phyloP scores from a whole-genome alignment of 2,888 invertebrate genomes.

The Clunio marinus region DNA sequence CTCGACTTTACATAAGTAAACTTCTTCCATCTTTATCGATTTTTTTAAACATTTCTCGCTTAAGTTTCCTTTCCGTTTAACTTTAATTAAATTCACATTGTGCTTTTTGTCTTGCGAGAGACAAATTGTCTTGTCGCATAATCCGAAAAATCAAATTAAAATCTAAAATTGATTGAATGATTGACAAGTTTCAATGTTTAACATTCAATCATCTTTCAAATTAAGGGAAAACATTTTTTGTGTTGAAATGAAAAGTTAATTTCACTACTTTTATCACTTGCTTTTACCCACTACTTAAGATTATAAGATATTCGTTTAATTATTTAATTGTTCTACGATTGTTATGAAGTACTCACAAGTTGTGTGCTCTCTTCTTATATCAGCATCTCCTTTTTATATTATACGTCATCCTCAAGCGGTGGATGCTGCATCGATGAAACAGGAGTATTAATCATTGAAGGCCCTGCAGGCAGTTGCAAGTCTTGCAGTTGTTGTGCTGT shows the following conservation, averaged over 20 bases:
- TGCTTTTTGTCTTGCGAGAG: conserved; percentile 4
- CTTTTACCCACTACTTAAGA: too few species aligned
- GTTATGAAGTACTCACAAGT: not conserved
- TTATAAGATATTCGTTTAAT: too few species aligned
- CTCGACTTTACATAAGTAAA: not conserved
- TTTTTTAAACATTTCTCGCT: not conserved
- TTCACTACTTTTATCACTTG: not conserved
- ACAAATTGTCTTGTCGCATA: not conserved
- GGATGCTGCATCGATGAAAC: not conserved
- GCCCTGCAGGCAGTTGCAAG: conserved; percentile 25
- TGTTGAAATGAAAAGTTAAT: not conserved
- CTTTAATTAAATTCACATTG: conserved; percentile 26
- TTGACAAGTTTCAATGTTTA: not conserved
- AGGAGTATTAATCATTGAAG: conserved; percentile 21
- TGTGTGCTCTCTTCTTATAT: not conserved
- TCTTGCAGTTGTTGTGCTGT: conserved; percentile 34
- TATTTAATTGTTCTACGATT: too few species aligned
- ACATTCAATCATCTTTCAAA: not conserved
- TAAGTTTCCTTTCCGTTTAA: not conserved
- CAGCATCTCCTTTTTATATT: conserved; percentile 4
- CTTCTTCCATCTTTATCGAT: not conserved
- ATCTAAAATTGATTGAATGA: not conserved
- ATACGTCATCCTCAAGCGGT: conserved; percentile 29
- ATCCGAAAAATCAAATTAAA: not conserved
- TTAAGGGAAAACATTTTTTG: not conserved